These are phyloP conservation scores for Limnephilus rhombicus DNA, from an alignment of 2,888 invertebrate species.

Conservation along the genomic window DNA sequence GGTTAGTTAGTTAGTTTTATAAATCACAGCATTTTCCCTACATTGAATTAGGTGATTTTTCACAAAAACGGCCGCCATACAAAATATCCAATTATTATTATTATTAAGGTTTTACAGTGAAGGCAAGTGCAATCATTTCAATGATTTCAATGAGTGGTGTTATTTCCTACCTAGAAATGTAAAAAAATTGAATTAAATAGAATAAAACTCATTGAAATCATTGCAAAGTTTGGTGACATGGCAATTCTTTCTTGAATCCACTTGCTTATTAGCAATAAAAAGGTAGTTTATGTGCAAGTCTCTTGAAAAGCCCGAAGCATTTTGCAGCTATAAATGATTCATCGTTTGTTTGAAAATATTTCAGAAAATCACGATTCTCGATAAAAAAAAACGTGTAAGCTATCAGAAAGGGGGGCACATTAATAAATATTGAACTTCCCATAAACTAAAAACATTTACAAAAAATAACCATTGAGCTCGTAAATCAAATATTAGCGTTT, in stretches of 20 bases:
- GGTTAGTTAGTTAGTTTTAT: no score
- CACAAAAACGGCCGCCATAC: no score
- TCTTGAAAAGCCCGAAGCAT: neutral
- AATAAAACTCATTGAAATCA: neutral
- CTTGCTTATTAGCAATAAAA: neutral
- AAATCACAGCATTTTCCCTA: no score
- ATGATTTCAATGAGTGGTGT: no score
- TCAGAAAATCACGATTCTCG: neutral
- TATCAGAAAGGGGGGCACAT: neutral
- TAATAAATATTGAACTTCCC: neutral
- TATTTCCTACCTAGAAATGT: no score
- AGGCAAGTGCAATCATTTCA: no score
- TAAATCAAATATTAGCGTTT: conserved; percentile 44
- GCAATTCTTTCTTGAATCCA: neutral
- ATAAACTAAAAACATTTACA: neutral
- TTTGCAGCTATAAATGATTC: neutral
- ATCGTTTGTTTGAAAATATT: neutral
- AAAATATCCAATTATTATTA: no score
- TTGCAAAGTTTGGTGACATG: neutral
- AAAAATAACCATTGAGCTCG: neutral
- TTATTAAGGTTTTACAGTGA: no score
- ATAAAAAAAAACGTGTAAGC: neutral
- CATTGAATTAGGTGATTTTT: no score
- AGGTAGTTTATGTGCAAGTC: neutral
- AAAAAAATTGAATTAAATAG: no score